Evolutionary conservation across 2,888 invertebrate genomes (phyloP), one percentile per base, ranked within the genome.

Genomic region (Amiota communis): DNA sequence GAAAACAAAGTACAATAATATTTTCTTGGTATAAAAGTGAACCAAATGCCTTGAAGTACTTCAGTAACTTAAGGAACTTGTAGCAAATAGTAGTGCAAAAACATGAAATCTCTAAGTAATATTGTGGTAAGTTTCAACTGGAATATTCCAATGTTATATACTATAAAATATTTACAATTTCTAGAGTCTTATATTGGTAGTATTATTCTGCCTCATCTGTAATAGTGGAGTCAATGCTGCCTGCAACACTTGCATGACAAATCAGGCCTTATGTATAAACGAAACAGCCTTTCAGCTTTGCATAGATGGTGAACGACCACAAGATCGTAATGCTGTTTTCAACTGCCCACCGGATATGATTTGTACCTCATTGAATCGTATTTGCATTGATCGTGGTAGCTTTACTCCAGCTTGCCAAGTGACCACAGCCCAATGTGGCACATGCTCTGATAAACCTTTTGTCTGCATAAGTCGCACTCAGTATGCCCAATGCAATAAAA

Each of bases 391-490:
- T 1, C 70, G 65, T 0, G 15, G 23, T 1, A 11, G 13, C 0
- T 1, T 9, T 0, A 0, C 36, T 0, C 73, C 82, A 1, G 73
- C 75, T 23, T 87, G 87, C 67, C 11, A 13, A 2, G n/a, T 23
- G 36, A 8, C 8, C 8, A 23, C 20, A 3, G n/a, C 1, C 23
- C 88, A 88, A 71, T 72, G 75, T 1, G 2, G 56, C 13, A 88
- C 87, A 72, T 70, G 77, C n/a, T 80, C 56, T 8, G 6, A 0
- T 0, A 70, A 67, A 4, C 17, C 81, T 17, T 87, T 87, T 72
- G 76, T 82, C 47, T 87, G 87, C 75, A 86, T 83, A 57, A 86
- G 85, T 63, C 79, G 79, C 67, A 84, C 77, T 4, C 74, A 75
- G 12, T 68, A 47, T 23, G 67, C 23, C 8, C 67, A 68, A 77